These are phyloP conservation scores for Stramonita haemastoma DNA, from an alignment of 2,888 invertebrate species.

Conservation along the genomic window DNA sequence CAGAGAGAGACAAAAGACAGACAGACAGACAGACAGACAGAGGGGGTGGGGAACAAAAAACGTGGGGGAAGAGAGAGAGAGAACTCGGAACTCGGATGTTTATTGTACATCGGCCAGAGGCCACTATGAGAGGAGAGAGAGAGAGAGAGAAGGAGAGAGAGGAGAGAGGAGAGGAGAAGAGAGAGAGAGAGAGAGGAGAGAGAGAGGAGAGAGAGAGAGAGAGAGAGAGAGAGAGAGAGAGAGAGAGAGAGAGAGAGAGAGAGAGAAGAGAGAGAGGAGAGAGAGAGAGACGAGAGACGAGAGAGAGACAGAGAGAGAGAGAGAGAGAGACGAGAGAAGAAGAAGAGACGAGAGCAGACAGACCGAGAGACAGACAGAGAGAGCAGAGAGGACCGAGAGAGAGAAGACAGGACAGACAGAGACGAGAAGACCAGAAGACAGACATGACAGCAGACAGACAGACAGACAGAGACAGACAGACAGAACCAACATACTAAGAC, in stretches of 20 bases:
- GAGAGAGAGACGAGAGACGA: background rate
- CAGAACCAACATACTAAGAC: background rate
- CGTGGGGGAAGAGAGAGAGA: no score
- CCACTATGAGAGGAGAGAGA: background rate
- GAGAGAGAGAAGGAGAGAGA: constrained; percentile 2
- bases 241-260: constrained; percentile 1
- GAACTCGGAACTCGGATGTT: no score
- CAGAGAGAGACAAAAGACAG: background rate
- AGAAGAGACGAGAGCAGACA: no score
- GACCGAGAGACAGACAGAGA: background rate
- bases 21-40: background rate
- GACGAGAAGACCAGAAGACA: background rate
- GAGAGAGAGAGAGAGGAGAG: background rate
- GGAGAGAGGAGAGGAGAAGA: no score
- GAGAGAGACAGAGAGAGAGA: background rate
- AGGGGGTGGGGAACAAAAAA: no score
- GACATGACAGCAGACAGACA: background rate
- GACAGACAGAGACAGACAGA: background rate
- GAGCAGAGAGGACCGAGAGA: constrained; percentile 14
- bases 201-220: background rate
- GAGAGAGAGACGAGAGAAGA: background rate
- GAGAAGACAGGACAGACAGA: constrained; percentile 2
- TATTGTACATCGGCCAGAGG: no score
- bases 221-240: background rate
- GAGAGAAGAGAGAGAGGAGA: background rate